Evolutionary conservation across 2,888 invertebrate genomes (phyloP).

Genomic region (Drosophila siamana): DNA sequence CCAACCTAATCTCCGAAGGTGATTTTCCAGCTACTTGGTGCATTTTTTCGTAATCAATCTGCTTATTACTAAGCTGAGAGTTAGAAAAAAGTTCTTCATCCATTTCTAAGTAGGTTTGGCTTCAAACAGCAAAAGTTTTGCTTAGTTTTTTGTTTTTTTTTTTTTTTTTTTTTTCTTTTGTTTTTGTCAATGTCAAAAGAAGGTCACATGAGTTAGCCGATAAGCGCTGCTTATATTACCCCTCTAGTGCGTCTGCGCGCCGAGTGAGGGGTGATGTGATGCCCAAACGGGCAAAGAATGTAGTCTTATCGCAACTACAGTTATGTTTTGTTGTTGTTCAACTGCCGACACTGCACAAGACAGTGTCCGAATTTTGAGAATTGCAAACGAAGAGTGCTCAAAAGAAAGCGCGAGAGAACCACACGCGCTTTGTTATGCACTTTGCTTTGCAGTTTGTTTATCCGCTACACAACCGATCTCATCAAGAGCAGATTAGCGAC

Average conservation of each 20-base stretch:
- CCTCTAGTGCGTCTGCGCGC: slow-evolving; percentile 10
- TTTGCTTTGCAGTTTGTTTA: no score
- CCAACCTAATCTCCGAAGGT: no score
- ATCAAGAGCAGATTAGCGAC: not conserved
- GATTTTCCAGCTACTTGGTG: not conserved
- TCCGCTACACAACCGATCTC: not conserved
- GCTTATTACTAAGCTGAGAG: slow-evolving; percentile 7
- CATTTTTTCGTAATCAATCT: not conserved
- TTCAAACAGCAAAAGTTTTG: no score
- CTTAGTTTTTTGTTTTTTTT: not conserved
- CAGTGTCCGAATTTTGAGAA: not conserved
- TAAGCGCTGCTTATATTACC: slow-evolving; percentile 13
- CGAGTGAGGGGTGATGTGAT: not conserved
- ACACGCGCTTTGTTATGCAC: no score
- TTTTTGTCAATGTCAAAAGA: no score
- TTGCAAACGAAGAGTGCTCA: not conserved
- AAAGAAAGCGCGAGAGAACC: no score
- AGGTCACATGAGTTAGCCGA: not conserved
- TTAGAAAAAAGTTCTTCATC: slow-evolving; percentile 3
- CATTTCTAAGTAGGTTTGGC: not conserved
- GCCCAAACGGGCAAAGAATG: slow-evolving; percentile 9
- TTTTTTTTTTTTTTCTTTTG: no score
- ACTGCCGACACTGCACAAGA: not conserved
- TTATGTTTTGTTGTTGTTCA: not conserved
- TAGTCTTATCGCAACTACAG: no score